phyloP scores from a whole-genome alignment of 2,888 invertebrate genomes.

The Agrochola macilenta region DNA sequence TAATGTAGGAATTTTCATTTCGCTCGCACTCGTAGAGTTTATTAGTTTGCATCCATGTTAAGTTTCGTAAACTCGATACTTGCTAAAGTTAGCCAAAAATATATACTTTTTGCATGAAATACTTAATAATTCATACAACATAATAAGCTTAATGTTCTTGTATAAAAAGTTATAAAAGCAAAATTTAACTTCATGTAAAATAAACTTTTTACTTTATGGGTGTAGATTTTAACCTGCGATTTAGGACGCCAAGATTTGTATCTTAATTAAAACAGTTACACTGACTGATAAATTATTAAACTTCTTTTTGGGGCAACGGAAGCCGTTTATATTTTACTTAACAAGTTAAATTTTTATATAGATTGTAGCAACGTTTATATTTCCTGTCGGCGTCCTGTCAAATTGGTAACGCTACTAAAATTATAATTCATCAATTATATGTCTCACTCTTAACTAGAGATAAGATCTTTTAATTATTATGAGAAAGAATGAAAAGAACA shows the following conservation, averaged over 20 bases:
- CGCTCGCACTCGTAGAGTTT: background rate
- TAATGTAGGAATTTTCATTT: background rate
- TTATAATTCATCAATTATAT: background rate
- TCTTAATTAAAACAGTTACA: slow-evolving; percentile 37
- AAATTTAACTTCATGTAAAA: background rate
- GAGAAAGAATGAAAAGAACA: background rate
- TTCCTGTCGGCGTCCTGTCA: slow-evolving; percentile 1
- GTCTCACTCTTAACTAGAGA: background rate
- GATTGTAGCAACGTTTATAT: background rate
- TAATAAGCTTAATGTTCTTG: too few relatives aligned
- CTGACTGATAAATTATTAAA: background rate
- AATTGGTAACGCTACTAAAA: background rate
- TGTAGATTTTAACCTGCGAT: slow-evolving; percentile 14
- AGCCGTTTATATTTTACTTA: slow-evolving; percentile 17
- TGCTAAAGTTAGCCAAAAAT: background rate
- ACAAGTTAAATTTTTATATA: background rate
- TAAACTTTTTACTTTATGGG: background rate
- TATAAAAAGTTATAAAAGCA: background rate
- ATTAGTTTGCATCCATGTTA: background rate
- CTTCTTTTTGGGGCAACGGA: slow-evolving; percentile 31
- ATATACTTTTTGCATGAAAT: background rate
- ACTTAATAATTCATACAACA: background rate
- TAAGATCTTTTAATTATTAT: background rate
- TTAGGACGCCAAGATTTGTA: slow-evolving; percentile 31
- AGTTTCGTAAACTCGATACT: background rate